Conservation (phyloP, 1,140 invertebrate species). For the Drosophila subobscura region DNA sequence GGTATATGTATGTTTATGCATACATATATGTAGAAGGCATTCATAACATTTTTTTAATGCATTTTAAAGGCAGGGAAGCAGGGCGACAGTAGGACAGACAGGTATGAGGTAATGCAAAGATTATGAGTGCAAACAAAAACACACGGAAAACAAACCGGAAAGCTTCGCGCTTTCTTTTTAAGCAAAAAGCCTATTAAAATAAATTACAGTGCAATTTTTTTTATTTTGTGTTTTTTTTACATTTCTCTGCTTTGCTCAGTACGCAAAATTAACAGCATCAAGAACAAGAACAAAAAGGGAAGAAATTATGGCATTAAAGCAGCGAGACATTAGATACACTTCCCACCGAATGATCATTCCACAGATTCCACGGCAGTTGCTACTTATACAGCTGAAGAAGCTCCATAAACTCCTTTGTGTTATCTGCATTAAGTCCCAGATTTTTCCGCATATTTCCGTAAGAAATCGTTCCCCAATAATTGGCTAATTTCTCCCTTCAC, state of each 20-base stretch:
- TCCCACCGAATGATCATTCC: no score
- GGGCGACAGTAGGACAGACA: not conserved
- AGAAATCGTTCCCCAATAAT: no score
- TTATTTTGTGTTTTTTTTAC: constrained; percentile 8
- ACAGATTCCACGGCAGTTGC: no score
- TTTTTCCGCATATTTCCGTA: no score
- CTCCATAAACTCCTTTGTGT: no score
- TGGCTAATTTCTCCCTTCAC: no score
- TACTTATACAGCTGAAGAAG: no score
- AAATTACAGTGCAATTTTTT: constrained; percentile 77
- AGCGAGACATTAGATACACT: no score
- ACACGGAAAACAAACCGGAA: constrained; percentile 44
- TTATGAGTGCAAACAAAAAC: constrained; percentile 57
- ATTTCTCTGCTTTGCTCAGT: constrained; percentile 6
- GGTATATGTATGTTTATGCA: constrained; percentile 38
- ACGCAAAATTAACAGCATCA: constrained; percentile 65
- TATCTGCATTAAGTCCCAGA: no score
- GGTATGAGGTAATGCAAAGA: constrained; percentile 62
- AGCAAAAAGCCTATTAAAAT: constrained; percentile 72
- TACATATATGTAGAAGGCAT: constrained; percentile 49
- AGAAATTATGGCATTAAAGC: not conserved
- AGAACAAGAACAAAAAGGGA: constrained; percentile 6
- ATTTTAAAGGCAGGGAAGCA: constrained; percentile 48
- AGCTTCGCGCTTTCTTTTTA: constrained; percentile 47
- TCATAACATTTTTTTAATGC: constrained; percentile 69